Evolutionary conservation across 2,888 invertebrate genomes (phyloP).

Genomic region (Argyra leucocephala): DNA sequence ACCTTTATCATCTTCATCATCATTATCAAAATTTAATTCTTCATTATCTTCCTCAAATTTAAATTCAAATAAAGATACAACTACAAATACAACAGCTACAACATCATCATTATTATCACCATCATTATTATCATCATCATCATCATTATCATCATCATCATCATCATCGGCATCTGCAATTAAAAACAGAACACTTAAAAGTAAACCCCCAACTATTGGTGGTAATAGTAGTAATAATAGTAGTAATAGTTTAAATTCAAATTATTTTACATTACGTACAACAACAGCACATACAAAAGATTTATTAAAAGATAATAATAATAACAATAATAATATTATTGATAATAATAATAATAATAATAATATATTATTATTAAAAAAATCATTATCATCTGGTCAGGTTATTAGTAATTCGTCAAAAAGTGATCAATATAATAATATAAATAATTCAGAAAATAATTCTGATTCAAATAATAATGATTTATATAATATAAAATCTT

Average conservation of each 20-base stretch:
- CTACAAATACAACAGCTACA: neutral
- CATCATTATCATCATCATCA: neutral
- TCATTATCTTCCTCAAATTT: neutral
- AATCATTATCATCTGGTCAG: constrained; percentile 23
- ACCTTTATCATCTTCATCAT: constrained; percentile 7
- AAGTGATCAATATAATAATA: constrained; percentile 18
- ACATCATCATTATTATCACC: neutral
- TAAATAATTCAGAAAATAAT: constrained; percentile 13
- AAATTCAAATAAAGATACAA: constrained; percentile 15
- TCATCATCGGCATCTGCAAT: neutral
- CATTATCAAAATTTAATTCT: neutral
- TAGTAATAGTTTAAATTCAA: constrained; percentile 2
- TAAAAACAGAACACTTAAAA: constrained; percentile 15
- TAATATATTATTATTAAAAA: constrained; percentile 12
- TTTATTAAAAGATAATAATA: constrained; percentile 8
- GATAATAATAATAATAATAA: neutral
- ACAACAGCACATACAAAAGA: constrained; percentile 1
- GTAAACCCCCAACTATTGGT: constrained; percentile 22
- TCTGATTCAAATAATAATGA: constrained; percentile 17
- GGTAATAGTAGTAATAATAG: constrained; percentile 10
- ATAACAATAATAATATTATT: constrained; percentile 1
- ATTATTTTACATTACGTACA: neutral
- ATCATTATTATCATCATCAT: constrained; percentile 7
- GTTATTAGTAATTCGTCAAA: constrained; percentile 19
- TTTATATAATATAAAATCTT: constrained; percentile 16